A percentile compares a stretch with the other conserved stretches of the same genome.
Conservation (phyloP, 2,888 invertebrate genomes). For the Microctonus aethiopoides region DNA sequence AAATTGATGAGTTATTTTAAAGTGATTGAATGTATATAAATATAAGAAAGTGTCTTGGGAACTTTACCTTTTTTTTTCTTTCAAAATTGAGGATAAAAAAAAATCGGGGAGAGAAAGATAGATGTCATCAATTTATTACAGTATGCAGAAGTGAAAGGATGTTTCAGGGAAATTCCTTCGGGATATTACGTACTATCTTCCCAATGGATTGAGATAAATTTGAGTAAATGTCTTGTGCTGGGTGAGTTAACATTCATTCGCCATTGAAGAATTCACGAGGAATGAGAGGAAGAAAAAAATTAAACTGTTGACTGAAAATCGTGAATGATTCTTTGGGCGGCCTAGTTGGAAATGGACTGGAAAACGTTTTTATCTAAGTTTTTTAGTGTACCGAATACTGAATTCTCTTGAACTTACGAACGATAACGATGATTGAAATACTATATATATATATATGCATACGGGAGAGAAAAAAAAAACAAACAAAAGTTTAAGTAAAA, state of each 20-base stretch:
- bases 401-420: neutral
- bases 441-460: neutral
- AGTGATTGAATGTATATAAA: neutral
- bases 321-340: conserved; percentile 18
- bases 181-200: conserved; percentile 1
- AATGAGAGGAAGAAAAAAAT: neutral
- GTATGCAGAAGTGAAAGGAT: neutral
- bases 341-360: conserved; percentile 38
- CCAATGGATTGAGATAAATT: neutral
- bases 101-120: neutral
- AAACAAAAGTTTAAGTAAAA: neutral
- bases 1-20: neutral
- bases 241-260: neutral
- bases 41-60: neutral
- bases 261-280: neutral
- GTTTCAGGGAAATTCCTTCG: neutral
- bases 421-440: conserved; percentile 1
- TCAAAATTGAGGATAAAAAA: neutral
- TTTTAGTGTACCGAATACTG: neutral
- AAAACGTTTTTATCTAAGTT: conserved; percentile 40
- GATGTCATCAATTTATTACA: neutral
- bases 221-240: neutral
- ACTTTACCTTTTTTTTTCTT: neutral
- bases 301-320: neutral
- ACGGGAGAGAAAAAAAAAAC: neutral